Conservation (phyloP, 92 coral and sea anemone species). For the Palythoa caribaeorum region DNA sequence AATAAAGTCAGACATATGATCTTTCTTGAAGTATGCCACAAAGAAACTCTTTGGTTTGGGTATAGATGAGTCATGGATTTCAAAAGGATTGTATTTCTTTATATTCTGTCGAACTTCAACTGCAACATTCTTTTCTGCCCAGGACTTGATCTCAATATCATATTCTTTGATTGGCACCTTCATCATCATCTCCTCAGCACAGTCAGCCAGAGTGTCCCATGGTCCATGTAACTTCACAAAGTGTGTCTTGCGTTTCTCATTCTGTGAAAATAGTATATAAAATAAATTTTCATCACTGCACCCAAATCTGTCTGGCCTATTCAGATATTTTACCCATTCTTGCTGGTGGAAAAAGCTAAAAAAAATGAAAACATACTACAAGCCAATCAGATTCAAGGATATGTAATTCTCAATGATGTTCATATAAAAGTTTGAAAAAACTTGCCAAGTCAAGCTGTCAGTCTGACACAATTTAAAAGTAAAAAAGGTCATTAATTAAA, state of each 20-base stretch:
- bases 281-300: background rate
- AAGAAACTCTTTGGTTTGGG: conserved; percentile 72
- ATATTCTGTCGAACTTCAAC: conserved; percentile 67
- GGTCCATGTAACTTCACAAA: conserved; percentile 90
- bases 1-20: conserved; percentile 75
- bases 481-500: no score
- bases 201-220: conserved; percentile 71
- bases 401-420: no score
- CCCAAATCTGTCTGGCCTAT: background rate
- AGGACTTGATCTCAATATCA: conserved; percentile 79
- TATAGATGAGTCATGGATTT: conserved; percentile 71
- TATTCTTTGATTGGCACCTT: conserved; percentile 87
- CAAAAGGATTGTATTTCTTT: conserved; percentile 77
- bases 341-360: background rate
- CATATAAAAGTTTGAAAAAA: no score
- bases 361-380: background rate
- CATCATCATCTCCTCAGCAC: conserved; percentile 95
- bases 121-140: conserved; percentile 78
- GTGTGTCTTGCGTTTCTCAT: conserved; percentile 63
- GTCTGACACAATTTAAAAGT: no score
- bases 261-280: conserved; percentile 34
- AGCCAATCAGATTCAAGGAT: background rate
- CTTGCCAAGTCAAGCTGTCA: no score
- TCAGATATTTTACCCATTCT: background rate
- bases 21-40: conserved; percentile 82